Base-by-base conservation (phyloP, 1,140 invertebrate species). In the Pseudomyrmex flavicornis region DNA sequence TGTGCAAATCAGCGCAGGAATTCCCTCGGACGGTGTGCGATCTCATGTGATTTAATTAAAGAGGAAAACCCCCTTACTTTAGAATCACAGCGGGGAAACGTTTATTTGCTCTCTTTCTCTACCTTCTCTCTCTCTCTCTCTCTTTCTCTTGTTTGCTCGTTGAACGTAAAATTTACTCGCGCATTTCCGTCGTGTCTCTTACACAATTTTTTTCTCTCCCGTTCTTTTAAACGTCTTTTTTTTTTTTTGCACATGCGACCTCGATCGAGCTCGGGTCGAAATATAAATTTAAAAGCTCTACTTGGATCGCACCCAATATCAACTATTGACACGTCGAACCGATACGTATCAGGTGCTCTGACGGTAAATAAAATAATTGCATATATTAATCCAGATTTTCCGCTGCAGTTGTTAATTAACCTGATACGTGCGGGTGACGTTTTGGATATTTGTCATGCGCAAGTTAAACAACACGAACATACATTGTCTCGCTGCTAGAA, bases 361-460 rank as follows among this genome's bases (percentile, higher is more conserved):
- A 56, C 22, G 46, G 22, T 35, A 80, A 80, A 80, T 80, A 80
- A 72, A 72, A 80, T 80, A 80, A 80, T 80, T 12, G 44, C 44
- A 2, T 72, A 22, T 48, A 80, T 80, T 80, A 70, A 80, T 80
- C 13, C 44, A 44, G 46, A 61, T 70, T 80, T 80, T 80, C 66
- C 59, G 15, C 44, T 50, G 22, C 46, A 72, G 76, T 80, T 35
- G 35, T 35, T 80, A 80, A 79, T 80, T 80, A 59, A 70, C 12
- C 44, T 13, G 12, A 54, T 10, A 48, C 66, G 7, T 80, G 76
- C 66, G 7, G 12, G 61, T 80, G 76, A 80, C 66, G 26, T 70
- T 50, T 72, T 26, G 26, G 44, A 12, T 61, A 72, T 72, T 70
- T 80, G 54, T 50, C n/a, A 12, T 80, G 72, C 56, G 59, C 20